These are phyloP conservation scores for Eurytoma adleriae DNA, from an alignment of 2,888 invertebrate species.

Conservation along the genomic window DNA sequence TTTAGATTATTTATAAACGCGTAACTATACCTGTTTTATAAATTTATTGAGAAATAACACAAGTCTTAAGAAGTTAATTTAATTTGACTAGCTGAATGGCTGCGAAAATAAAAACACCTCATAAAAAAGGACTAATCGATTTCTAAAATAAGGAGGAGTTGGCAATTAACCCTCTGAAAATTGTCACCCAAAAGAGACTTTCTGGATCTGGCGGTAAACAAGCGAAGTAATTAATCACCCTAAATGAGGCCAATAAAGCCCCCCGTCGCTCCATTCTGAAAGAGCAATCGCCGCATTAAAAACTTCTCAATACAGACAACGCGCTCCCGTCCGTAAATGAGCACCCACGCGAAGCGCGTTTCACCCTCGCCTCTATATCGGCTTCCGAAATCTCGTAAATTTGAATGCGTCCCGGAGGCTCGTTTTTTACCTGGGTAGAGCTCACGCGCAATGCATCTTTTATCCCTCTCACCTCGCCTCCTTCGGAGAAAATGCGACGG, in stretches of 20 bases:
- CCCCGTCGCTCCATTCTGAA: slow-evolving; percentile 1
- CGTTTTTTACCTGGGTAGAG: slow-evolving; percentile 41
- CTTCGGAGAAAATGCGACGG: slow-evolving; percentile 32
- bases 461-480: slow-evolving; percentile 10
- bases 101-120: too few relatives aligned
- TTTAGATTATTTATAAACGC: too few relatives aligned
- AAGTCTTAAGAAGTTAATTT: too few relatives aligned
- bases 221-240: slow-evolving; percentile 54
- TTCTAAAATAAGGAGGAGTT: too few relatives aligned
- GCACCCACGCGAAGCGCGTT: not conserved
- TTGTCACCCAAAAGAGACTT: too few relatives aligned
- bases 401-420: slow-evolving; percentile 22
- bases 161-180: too few relatives aligned
- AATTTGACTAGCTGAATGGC: too few relatives aligned
- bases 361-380: slow-evolving; percentile 12
- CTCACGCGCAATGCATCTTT: slow-evolving; percentile 37
- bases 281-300: slow-evolving; percentile 34
- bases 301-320: slow-evolving; percentile 7
- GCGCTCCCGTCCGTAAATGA: not conserved
- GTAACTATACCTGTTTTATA: too few relatives aligned
- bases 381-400: slow-evolving; percentile 37
- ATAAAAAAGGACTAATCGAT: too few relatives aligned
- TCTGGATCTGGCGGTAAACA: too few relatives aligned
- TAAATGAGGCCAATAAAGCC: slow-evolving; percentile 53
- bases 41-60: too few relatives aligned